A percentile compares a stretch with the other conserved stretches of the same genome.
Evolutionary conservation across 2,113 vertebrate genomes (phyloP).

Genomic region (Prinia subflava): DNA sequence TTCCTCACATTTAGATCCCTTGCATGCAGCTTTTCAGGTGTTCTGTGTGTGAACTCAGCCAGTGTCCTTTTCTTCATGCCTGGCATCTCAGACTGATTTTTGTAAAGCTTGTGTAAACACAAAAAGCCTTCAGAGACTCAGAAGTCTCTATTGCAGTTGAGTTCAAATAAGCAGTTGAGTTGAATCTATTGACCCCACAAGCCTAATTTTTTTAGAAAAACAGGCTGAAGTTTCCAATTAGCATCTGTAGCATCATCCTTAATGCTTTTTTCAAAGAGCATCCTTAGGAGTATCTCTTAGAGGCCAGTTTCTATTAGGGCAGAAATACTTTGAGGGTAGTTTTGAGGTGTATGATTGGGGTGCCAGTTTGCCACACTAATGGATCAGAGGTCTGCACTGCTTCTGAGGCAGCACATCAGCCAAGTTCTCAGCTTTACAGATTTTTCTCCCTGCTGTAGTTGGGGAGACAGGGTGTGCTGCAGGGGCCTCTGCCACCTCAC

Average conservation of each 20-base stretch:
- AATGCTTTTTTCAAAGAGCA: not conserved
- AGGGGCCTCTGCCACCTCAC: fast-evolving
- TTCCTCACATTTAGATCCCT: not conserved
- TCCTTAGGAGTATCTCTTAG: not conserved
- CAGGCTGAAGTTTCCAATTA: not conserved
- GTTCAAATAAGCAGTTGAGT: not conserved
- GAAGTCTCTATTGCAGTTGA: not conserved
- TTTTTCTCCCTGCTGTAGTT: not conserved
- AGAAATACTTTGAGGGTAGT: not conserved
- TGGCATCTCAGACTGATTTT: not conserved
- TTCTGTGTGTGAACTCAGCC: not conserved
- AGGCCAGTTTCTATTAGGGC: not conserved
- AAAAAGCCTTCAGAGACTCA: not conserved
- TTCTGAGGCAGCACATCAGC: not conserved
- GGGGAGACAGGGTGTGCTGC: not conserved
- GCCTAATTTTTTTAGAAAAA: not conserved
- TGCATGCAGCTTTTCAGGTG: not conserved
- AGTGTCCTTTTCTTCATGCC: not conserved
- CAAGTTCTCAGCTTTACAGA: not conserved
- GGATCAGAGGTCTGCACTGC: not conserved
- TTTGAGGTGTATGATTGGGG: not conserved
- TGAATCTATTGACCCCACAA: not conserved
- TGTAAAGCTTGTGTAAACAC: not conserved
- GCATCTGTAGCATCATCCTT: not conserved
- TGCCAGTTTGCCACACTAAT: not conserved